Evolutionary conservation across 1,140 invertebrate species (phyloP).

Genomic region (Dreissena rostriformis): DNA sequence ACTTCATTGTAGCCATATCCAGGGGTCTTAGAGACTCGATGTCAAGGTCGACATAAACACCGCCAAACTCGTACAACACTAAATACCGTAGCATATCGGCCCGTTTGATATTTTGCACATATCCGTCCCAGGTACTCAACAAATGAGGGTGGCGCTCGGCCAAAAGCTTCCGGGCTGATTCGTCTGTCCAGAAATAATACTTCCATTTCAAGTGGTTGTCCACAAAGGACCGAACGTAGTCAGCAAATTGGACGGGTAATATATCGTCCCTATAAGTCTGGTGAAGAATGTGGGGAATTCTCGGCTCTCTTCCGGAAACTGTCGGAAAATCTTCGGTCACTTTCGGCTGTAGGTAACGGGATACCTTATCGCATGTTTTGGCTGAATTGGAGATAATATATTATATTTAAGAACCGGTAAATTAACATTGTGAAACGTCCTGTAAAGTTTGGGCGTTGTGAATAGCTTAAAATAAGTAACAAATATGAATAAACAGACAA

Average conservation of each 20-base stretch:
- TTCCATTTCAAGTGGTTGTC: slow-evolving; percentile 19
- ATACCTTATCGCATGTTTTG: too few species aligned
- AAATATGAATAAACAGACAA: too few species aligned
- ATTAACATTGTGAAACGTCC: too few species aligned
- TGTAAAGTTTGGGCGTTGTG: too few species aligned
- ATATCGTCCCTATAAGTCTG: background rate
- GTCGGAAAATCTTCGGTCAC: slow-evolving; percentile 9
- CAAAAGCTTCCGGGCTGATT: background rate
- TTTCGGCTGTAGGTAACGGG: background rate
- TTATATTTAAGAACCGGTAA: too few species aligned
- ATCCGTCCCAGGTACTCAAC: too few species aligned
- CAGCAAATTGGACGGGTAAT: background rate
- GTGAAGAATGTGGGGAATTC: slow-evolving; percentile 32
- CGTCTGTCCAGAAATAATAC: slow-evolving; percentile 29
- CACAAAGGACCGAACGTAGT: background rate
- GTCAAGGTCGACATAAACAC: slow-evolving; percentile 73
- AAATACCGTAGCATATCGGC: slow-evolving; percentile 72
- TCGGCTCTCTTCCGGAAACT: background rate
- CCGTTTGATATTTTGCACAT: background rate
- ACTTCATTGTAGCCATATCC: slow-evolving; percentile 56
- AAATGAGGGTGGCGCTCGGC: slow-evolving; percentile 3
- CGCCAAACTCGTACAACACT: slow-evolving; percentile 70
- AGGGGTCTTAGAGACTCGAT: slow-evolving; percentile 67
- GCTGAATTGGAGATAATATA: too few species aligned
- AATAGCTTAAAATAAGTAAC: too few species aligned